Evolutionary conservation across 2,797 vertebrate species (phyloP), one percentile per base, ranked within the genome.

Genomic region (Microhierax caerulescens): DNA sequence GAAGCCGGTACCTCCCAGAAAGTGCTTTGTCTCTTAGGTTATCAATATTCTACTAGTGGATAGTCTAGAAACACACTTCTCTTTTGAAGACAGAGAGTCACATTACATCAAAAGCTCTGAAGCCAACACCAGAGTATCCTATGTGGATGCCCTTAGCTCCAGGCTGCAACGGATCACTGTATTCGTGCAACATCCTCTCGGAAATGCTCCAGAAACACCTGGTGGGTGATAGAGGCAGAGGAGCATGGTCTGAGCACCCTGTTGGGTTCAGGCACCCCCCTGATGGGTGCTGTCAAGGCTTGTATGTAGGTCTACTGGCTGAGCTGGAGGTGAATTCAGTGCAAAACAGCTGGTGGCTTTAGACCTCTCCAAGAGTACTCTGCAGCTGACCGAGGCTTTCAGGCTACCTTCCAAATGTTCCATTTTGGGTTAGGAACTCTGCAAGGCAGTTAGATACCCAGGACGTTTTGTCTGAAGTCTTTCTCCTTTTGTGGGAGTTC

Each of bases 211-310:
- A 50, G 68, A 10, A 50, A 3, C 39, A 43, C 13, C 30, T 30
- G 64, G 70, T 30, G 32, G 54, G 50, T 0, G 25, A 48, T 47
- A 9, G 70, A 23, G 59, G 77, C 77, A 48, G 65, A 47, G 65
- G 43, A 50, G 37, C 5, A 3, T 2, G 1, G 51, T 3, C 19
- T 2, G 1, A 41, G 56, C 43, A 47, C 39, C 47, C 47, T 30
- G 25, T 1, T 59, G 56, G 34, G 54, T 45, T 45, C 77, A 23
- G 69, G 23, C 56, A 48, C 32, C 24, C 28, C 59, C 28, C 9
- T 12, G 21, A 19, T 18, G 17, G 48, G 24, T 59, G 54, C 70
- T 74, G 30, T 36, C 17, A 54, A 14, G 70, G 41, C 34, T 51
- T 8, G 23, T 30, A 12, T 36, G 47, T 39, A 39, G 20, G 8